Conservation (phyloP, 2,113 vertebrate genomes). For the Pelodiscus sinensis region DNA sequence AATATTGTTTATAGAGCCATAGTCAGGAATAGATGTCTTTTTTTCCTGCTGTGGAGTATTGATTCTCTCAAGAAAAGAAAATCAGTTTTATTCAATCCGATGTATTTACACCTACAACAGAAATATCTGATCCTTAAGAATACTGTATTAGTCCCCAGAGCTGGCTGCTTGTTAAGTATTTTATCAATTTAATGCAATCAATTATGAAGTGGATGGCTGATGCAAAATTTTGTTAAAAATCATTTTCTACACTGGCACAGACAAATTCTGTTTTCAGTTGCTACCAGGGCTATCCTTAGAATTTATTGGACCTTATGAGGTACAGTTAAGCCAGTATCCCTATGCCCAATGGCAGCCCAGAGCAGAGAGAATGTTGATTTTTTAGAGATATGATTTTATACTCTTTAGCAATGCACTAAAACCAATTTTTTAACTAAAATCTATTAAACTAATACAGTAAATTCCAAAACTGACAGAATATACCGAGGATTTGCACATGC, state of each 20-base stretch:
- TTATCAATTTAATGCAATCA: not conserved
- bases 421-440: no score
- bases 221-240: not conserved
- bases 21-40: slow-evolving; percentile 9
- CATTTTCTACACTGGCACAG: not conserved
- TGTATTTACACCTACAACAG: not conserved
- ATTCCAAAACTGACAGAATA: no score
- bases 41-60: not conserved
- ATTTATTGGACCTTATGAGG: no score
- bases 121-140: not conserved
- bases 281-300: no score
- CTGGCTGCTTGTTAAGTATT: not conserved
- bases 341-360: no score
- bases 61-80: slow-evolving; percentile 37
- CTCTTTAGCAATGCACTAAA: no score
- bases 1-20: slow-evolving; percentile 51
- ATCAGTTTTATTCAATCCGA: not conserved
- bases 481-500: no score
- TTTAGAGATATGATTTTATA: no score
- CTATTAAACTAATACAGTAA: no score
- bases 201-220: rapidly evolving
- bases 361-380: no score
- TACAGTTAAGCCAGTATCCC: no score
- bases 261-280: not conserved
- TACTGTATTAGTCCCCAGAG: not conserved